phyloP scores from a whole-genome alignment of 2,797 vertebrate species.

The Anabas testudineus region DNA sequence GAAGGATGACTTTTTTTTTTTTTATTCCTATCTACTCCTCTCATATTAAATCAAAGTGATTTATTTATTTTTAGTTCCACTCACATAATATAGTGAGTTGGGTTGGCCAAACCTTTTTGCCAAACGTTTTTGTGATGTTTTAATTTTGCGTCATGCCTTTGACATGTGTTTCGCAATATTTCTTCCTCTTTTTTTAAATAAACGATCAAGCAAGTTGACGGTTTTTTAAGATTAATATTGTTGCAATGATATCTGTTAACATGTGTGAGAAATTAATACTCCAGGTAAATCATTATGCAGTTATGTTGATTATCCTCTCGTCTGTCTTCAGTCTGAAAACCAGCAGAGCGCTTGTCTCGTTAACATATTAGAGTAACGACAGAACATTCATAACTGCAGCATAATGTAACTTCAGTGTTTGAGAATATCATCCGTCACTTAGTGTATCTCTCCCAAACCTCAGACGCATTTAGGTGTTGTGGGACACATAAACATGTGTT shows the following conservation, averaged over 20 bases:
- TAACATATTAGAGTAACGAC: conserved; percentile 12
- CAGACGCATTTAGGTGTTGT: conserved; percentile 63
- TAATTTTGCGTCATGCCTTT: neutral
- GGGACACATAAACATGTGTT: conserved; percentile 74
- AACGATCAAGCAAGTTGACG: neutral
- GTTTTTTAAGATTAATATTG: neutral
- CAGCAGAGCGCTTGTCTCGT: conserved; percentile 23
- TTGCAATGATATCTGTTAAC: conserved; percentile 21
- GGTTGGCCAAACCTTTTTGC: neutral
- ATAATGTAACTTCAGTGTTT: conserved; percentile 31
- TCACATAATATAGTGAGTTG: neutral
- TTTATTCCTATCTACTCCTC: neutral
- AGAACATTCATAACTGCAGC: conserved; percentile 18
- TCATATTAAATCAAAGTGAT: neutral
- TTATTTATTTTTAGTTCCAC: neutral
- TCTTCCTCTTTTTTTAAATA: neutral
- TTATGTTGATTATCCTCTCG: conserved; percentile 43
- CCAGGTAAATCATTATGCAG: conserved; percentile 12
- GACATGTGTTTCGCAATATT: neutral
- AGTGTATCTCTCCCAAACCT: conserved; percentile 47
- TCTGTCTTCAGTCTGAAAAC: conserved; percentile 31
- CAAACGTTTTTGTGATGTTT: conserved; percentile 1
- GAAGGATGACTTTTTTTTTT: neutral
- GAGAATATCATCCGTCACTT: conserved; percentile 33
- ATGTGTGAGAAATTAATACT: conserved; percentile 20